Base-by-base conservation (phyloP, 2,888 invertebrate genomes). In the Agonopterix subpropinquella region DNA sequence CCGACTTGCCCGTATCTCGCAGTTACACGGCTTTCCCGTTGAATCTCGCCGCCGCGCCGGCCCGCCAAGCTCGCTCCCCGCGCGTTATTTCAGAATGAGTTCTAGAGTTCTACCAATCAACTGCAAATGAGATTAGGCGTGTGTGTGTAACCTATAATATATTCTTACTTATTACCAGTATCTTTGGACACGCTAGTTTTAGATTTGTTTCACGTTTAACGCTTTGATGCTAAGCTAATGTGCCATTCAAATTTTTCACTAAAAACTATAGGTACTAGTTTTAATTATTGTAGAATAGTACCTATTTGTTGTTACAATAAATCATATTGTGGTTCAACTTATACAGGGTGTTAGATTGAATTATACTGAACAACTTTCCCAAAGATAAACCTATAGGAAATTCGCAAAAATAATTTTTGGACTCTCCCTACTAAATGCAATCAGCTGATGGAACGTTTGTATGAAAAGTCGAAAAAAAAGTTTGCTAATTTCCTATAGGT, bases 61-160 rank as follows among this genome's bases (percentile, higher is more conserved):
- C 28, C 18, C 28, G 28, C 28, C 28, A 28, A 5, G 18, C 39
- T 36, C 11, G 36, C 28, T 36, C 36, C 28, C 42, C 48, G 37
- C 48, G 50, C 47, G 48, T 56, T 53, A 47, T 47, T 53, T 51
- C 47, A 52, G 35, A 49, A 48, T 43, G 47, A 53, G 51, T 49
- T 54, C 47, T 54, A 52, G 47, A 53, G 51, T 49, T 54, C 47
- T 54, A 52, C 51, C 58, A 61, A 59, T 58, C 61, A 57, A 49
- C 55, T 44, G 47, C 59, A 59, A 65, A 65, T 60, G 53, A 61
- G 61, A 64, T 64, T 65, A 65, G 55, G 54, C 50, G 53, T 54
- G 56, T 51, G 53, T 54, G 56, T 51, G 56, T 59, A 55, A 55
- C 41, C 18, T 41, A 39, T 49, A 53, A 7, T 45, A 44, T 48